phyloP scores from a whole-genome alignment of 2,888 invertebrate genomes.

The Synanthedon myopaeformis region DNA sequence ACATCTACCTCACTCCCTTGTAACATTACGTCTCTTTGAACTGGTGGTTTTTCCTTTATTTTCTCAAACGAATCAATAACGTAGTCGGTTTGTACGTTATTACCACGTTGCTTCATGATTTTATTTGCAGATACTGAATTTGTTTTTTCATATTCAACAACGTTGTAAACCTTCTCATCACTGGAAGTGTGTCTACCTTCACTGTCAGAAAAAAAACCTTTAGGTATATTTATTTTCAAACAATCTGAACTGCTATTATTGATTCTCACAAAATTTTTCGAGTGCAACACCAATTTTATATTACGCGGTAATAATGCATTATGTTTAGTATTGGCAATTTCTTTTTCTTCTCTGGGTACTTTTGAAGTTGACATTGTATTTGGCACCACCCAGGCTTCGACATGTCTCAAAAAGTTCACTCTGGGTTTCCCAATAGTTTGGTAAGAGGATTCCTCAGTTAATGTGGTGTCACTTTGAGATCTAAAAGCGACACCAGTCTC shows the following conservation, averaged over 20 bases:
- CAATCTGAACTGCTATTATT: slow-evolving; percentile 30
- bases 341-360: slow-evolving; percentile 21
- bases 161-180: slow-evolving; percentile 48
- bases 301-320: slow-evolving; percentile 13
- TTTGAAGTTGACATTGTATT: slow-evolving; percentile 23
- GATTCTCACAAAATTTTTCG: slow-evolving; percentile 22
- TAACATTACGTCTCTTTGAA: slow-evolving; percentile 28
- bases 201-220: slow-evolving; percentile 37
- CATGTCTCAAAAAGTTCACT: slow-evolving; percentile 34
- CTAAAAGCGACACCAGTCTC: slow-evolving; percentile 27
- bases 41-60: slow-evolving; percentile 16
- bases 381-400: slow-evolving; percentile 55
- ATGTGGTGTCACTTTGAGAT: slow-evolving; percentile 36
- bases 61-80: slow-evolving; percentile 24
- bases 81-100: slow-evolving; percentile 7
- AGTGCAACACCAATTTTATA: slow-evolving; percentile 39
- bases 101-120: background rate
- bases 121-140: slow-evolving; percentile 12
- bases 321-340: slow-evolving; percentile 27
- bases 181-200: slow-evolving; percentile 29
- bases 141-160: slow-evolving; percentile 46
- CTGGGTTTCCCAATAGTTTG: slow-evolving; percentile 22
- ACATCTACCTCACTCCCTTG: slow-evolving; percentile 33
- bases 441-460: slow-evolving; percentile 23
- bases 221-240: slow-evolving; percentile 44